These are phyloP conservation scores for Spheniscus humboldti DNA, from an alignment of 2,797 vertebrate genomes.

Conservation along the genomic window DNA sequence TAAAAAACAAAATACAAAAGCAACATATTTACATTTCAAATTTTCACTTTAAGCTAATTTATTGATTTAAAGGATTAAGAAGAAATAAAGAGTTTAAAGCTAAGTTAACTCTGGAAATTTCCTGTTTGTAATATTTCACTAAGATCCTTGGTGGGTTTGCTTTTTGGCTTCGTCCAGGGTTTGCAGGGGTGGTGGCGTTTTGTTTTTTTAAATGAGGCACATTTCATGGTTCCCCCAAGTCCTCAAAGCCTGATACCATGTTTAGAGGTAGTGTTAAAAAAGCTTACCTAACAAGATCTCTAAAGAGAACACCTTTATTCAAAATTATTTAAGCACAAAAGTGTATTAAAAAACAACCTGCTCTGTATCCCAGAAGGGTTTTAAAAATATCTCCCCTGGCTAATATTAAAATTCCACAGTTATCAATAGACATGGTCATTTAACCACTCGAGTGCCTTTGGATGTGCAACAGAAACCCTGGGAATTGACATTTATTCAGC, in stretches of 20 bases:
- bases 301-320: not conserved
- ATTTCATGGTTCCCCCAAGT: not conserved
- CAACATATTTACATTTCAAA: not conserved
- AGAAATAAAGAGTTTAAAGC: not conserved
- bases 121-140: no score
- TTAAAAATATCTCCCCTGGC: not conserved
- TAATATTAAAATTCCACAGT: not conserved
- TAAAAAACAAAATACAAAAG: not conserved
- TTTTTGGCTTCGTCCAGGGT: not conserved
- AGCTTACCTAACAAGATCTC: no score
- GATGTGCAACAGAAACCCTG: not conserved
- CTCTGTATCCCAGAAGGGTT: not conserved
- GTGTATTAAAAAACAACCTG: not conserved
- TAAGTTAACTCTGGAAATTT: not conserved
- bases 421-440: not conserved
- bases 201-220: not conserved
- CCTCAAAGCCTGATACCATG: not conserved
- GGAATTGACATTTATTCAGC: not conserved
- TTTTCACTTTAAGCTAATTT: not conserved
- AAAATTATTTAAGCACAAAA: not conserved
- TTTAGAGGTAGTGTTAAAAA: not conserved
- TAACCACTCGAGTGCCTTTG: not conserved
- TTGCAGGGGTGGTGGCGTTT: accelerated
- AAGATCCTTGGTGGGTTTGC: not conserved
- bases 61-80: not conserved